Evolutionary conservation across 1,140 invertebrate species (phyloP).

Genomic region (Sarcophaga peregrina): DNA sequence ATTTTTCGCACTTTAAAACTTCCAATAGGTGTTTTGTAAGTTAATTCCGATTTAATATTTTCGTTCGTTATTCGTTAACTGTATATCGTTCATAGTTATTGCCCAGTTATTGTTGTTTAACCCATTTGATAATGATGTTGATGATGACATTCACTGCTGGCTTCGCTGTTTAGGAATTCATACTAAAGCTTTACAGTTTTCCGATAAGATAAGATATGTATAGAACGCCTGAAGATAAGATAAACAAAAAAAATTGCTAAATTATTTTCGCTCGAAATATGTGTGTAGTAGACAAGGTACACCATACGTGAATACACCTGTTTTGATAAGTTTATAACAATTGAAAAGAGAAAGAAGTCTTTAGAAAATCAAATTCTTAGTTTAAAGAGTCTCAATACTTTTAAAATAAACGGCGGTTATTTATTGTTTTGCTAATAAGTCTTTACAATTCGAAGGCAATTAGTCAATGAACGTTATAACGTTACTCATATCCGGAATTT

Average conservation of each 20-base stretch:
- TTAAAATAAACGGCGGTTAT: too few relatives aligned
- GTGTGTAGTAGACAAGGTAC: neutral
- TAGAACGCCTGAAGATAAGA: neutral
- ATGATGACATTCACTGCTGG: constrained; percentile 15
- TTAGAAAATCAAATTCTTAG: too few relatives aligned
- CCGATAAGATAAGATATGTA: constrained; percentile 33
- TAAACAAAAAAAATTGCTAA: constrained; percentile 15
- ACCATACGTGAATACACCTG: neutral
- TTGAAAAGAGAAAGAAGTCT: too few relatives aligned
- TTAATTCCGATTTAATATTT: neutral
- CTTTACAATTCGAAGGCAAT: neutral
- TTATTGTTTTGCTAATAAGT: too few relatives aligned
- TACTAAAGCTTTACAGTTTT: constrained; percentile 16
- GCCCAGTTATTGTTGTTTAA: neutral
- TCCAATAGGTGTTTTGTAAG: neutral
- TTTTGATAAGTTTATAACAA: neutral
- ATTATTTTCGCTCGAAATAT: neutral
- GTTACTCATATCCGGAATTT: constrained; percentile 11
- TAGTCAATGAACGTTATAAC: neutral
- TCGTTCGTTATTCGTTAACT: constrained; percentile 26
- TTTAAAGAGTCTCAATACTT: too few relatives aligned
- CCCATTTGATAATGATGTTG: constrained; percentile 13
- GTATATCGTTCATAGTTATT: neutral
- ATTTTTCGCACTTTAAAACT: too few relatives aligned
- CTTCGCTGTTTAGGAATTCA: constrained; percentile 9